Conservation (phyloP, 2,113 vertebrate genomes). For the Pelusios castaneus region DNA sequence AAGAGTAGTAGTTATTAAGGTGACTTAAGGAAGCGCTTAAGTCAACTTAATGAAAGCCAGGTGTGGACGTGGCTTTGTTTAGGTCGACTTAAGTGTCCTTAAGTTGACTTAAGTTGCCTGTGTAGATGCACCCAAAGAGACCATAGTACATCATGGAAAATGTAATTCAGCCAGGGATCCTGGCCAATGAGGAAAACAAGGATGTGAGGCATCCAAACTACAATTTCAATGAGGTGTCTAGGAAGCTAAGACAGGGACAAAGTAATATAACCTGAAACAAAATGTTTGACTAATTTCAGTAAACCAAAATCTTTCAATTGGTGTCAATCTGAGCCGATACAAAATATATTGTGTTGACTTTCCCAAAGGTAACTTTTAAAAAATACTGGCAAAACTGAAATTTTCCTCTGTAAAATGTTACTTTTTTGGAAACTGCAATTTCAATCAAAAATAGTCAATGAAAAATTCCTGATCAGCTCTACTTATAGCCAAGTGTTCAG, state of each 20-base stretch:
- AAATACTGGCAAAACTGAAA: neutral
- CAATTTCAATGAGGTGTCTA: neutral
- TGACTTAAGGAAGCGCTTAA: too few relatives aligned
- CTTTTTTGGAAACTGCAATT: neutral
- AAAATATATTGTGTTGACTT: neutral
- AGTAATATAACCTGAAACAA: neutral
- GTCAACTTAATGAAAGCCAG: too few relatives aligned
- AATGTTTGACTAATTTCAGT: neutral
- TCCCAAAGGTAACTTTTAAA: neutral
- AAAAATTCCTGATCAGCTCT: slow-evolving; percentile 1
- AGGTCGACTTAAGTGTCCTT: too few relatives aligned
- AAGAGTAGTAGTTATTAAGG: too few relatives aligned
- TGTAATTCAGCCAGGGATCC: neutral
- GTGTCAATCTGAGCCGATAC: neutral
- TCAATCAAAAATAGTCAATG: slow-evolving; percentile 1
- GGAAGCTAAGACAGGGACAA: neutral
- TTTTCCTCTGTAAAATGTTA: neutral
- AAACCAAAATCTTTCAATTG: neutral
- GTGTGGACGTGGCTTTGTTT: too few relatives aligned
- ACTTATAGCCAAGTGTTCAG: neutral
- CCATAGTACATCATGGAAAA: neutral
- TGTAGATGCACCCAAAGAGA: too few relatives aligned
- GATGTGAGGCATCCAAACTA: neutral
- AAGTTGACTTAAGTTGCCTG: too few relatives aligned
- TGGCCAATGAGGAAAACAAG: neutral